Evolutionary conservation across 2,797 vertebrate species (phyloP), one percentile per base, ranked within the genome.

Genomic region (Rhabdophis nuchalis): DNA sequence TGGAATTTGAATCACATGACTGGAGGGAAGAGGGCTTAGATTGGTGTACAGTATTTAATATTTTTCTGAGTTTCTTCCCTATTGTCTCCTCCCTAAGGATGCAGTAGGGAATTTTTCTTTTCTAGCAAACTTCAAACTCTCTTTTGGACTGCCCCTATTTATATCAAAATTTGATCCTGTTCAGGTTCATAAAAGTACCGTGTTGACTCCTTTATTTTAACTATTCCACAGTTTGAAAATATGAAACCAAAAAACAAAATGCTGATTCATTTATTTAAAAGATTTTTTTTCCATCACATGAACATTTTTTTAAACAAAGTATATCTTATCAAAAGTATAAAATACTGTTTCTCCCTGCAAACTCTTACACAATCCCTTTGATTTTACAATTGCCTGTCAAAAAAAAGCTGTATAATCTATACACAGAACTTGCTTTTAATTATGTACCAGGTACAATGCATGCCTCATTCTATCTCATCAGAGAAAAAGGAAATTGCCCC

Each of bases 261-360:
- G 90, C 94, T 93, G 95, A 95, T 95, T 96, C 95, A 96, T 96
- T 94, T 94, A 94, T 10, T 95, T 95, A 85, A 92, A 96, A 96
- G 94, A 95, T 77, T 86, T 93, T 94, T 94, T 89, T 92, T 36
- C 92, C 52, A 94, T 91, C 77, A 72, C 89, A n/a, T 95, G 94
- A 94, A 96, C 95, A 97, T 87, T 89, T 93, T 82, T 82, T 82
- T 46, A 82, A 94, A 95, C 82, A 94, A 92, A 93, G 27, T 91
- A 54, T 89, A 93, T 94, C 95, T 96, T 95, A 96, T 94, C 89
- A 68, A 96, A 96, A 96, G 94, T 96, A 96, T 87, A 96, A 96
- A 97, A 97, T 90, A 96, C 96, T 96, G 96, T 93, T 92, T 86
- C 95, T 95, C 94, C 96, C 95, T 95, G 95, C 95, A 96, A 96